A percentile compares a stretch with the other conserved stretches of the same genome.
These are phyloP conservation scores for Leptothorax acervorum DNA, from an alignment of 2,888 invertebrate genomes.

Conservation along the genomic window DNA sequence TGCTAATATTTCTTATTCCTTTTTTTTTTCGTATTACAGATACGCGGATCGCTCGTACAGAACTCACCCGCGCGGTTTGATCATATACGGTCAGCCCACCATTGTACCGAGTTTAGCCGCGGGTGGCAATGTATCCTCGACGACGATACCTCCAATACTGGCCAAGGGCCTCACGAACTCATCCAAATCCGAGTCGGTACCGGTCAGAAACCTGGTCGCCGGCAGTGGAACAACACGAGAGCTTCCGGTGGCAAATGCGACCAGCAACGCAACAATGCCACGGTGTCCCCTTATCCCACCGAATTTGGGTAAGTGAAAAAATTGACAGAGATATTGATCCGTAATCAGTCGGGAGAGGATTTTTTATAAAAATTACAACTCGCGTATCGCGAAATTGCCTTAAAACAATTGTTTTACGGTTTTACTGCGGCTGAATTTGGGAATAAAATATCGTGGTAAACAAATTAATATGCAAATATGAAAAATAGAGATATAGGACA, in stretches of 20 bases:
- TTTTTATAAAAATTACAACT: neutral
- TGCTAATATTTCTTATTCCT: neutral
- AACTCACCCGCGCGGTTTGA: constrained; percentile 81
- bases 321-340: neutral
- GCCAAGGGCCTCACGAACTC: constrained; percentile 69
- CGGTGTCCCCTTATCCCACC: constrained; percentile 89
- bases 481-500: neutral
- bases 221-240: constrained; percentile 62
- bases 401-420: neutral
- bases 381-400: neutral
- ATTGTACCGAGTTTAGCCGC: constrained; percentile 66
- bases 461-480: neutral
- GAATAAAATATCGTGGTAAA: neutral
- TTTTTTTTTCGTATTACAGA: constrained; percentile 68
- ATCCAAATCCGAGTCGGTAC: constrained; percentile 72
- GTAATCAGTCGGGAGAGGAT: neutral
- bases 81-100: constrained; percentile 82
- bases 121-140: constrained; percentile 71
- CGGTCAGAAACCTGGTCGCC: constrained; percentile 65
- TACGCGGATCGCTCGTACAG: constrained; percentile 80
- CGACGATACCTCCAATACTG: constrained; percentile 61
- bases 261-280: constrained; percentile 81
- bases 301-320: constrained; percentile 88
- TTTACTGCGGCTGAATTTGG: neutral
- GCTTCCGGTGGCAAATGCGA: constrained; percentile 70